Conservation (phyloP, 2,113 vertebrate species). For the Ptychochromis oligacanthus region DNA sequence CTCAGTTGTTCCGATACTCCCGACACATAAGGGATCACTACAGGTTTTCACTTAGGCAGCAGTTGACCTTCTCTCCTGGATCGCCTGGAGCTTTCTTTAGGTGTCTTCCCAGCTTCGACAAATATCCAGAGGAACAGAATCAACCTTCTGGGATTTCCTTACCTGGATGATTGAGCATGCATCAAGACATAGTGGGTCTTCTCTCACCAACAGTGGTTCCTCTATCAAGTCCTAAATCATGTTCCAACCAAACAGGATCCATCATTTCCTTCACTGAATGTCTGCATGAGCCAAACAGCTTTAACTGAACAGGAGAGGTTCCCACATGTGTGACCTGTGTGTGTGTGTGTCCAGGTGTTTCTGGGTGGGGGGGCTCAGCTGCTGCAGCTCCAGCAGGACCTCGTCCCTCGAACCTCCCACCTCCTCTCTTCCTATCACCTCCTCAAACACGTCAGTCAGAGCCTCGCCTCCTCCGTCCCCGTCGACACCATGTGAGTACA, state of each 20-base stretch:
- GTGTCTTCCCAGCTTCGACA: too few relatives aligned
- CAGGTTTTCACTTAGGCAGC: too few relatives aligned
- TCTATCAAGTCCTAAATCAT: too few relatives aligned
- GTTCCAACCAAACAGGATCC: neutral
- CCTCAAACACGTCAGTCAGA: conserved; percentile 87
- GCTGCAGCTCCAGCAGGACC: conserved; percentile 91
- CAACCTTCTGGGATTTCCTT: too few relatives aligned
- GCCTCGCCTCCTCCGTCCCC: conserved; percentile 84
- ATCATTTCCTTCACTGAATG: accelerated
- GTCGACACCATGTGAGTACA: conserved; percentile 89
- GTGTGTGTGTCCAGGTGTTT: conserved; percentile 78
- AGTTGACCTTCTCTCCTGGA: too few relatives aligned
- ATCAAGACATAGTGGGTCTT: too few relatives aligned
- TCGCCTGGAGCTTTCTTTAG: too few relatives aligned
- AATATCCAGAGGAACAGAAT: too few relatives aligned
- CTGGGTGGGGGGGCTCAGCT: conserved; percentile 83
- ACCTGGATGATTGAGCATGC: too few relatives aligned
- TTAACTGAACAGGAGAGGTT: neutral
- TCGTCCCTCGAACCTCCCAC: conserved; percentile 88
- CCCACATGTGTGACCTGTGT: neutral
- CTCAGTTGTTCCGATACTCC: too few relatives aligned
- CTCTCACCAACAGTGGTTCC: neutral
- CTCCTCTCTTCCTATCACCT: conserved; percentile 90
- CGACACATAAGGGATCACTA: too few relatives aligned
- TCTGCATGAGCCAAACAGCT: neutral